These are phyloP conservation scores for Oriolus oriolus DNA, from an alignment of 2,113 vertebrate genomes.

Conservation along the genomic window DNA sequence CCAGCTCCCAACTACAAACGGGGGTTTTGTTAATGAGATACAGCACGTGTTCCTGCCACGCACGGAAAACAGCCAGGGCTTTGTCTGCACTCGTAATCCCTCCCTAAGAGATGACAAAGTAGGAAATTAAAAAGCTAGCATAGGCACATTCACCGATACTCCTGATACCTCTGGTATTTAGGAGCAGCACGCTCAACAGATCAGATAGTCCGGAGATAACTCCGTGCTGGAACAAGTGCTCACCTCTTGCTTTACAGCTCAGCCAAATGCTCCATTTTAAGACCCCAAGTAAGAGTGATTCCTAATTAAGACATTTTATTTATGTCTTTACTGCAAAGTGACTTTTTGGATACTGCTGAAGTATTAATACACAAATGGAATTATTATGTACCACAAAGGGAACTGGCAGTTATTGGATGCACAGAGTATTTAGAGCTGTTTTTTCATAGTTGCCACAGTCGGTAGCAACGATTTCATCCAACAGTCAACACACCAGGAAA, in stretches of 20 bases:
- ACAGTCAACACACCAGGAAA: background rate
- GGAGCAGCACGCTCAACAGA: background rate
- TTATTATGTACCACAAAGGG: background rate
- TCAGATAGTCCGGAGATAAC: background rate
- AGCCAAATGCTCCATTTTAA: background rate
- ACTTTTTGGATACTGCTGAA: background rate
- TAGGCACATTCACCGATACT: background rate
- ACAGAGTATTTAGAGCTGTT: background rate
- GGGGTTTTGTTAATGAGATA: conserved; percentile 19
- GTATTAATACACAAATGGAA: background rate
- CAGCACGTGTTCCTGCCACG: conserved; percentile 35
- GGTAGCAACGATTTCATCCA: background rate
- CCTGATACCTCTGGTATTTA: background rate
- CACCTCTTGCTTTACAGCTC: background rate
- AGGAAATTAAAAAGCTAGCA: conserved; percentile 51
- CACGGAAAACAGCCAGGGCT: conserved; percentile 11
- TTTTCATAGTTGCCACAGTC: background rate
- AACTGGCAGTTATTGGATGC: too few species aligned
- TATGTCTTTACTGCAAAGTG: background rate
- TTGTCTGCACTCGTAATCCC: conserved; percentile 33
- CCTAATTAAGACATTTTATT: background rate
- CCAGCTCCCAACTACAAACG: background rate
- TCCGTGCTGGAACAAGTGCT: background rate
- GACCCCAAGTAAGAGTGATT: background rate
- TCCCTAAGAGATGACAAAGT: conserved; percentile 38